Base-by-base conservation (phyloP, 2,888 invertebrate genomes). In the Lottia gigantea region DNA sequence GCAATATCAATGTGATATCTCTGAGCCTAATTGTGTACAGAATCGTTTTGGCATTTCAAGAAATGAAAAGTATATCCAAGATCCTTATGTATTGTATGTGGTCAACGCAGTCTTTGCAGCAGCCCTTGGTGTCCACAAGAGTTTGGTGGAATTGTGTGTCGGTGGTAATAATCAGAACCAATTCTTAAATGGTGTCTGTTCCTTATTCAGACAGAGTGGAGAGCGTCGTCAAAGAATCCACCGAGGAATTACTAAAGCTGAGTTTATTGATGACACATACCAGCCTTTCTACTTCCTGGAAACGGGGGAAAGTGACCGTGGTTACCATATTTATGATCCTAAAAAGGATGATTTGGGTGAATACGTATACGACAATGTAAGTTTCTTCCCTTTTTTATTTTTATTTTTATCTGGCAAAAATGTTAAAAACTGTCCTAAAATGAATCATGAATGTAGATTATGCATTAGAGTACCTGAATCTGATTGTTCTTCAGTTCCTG, bases 91-190 rank as follows among this genome's bases (percentile, higher is more conserved):
- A 0, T 75, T 86, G n/a, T 86, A 87, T 70, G 85, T 86, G 1
- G 78, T 86, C 61, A 87, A 87, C 73, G 85, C 86, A 12, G 87
- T 87, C 3, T 85, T 85, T 70, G 78, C 86, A 0, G 79, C 80
- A 6, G 86, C 86, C 2, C 67, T 84, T 6, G 86, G 84, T 8
- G 78, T 87, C 3, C 76, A 86, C 65, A 64, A 77, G 8, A 79
- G 86, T 11, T 62, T 86, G 7, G 26, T 66, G 8, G 67, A 76
- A 23, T 67, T 80, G 26, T 85, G 85, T 66, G 75, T 76, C 0
- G 26, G 46, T 15, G 8, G 67, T 46, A 1, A 0, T 69, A 45
- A 71, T 64, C 72, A 67, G 46, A 67, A 71, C 64, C 26, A 47
- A 25, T n/a, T 46, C 46, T 78, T 78, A 62, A 67, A 61, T 19